A percentile compares a stretch with the other conserved stretches of the same genome.
phyloP scores from a whole-genome alignment of 2,113 vertebrate species.

The Rutilus rutilus region DNA sequence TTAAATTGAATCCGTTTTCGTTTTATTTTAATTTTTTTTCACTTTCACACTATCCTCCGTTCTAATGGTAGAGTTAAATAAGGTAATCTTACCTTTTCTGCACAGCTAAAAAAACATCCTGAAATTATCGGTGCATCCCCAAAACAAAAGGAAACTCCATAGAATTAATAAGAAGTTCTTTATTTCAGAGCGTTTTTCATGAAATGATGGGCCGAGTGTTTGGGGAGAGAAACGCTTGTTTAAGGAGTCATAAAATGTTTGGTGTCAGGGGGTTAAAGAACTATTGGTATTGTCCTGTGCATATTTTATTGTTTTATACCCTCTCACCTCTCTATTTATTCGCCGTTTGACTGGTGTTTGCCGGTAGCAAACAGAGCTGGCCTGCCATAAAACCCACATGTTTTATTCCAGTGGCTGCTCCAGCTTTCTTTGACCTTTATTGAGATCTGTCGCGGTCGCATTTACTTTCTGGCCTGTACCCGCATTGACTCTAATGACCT shows the following conservation, averaged over 20 bases:
- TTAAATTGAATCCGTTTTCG: neutral
- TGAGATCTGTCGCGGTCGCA: slow-evolving; percentile 3
- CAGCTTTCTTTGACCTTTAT: slow-evolving; percentile 31
- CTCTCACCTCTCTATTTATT: slow-evolving; percentile 75
- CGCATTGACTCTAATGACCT: neutral
- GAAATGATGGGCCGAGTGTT: slow-evolving; percentile 43
- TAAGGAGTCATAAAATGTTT: slow-evolving; percentile 60
- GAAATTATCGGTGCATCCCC: neutral
- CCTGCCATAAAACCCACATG: slow-evolving; percentile 75
- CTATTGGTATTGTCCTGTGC: slow-evolving; percentile 68
- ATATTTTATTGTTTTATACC: slow-evolving; percentile 85
- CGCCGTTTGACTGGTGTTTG: slow-evolving; percentile 80
- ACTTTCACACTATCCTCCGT: neutral
- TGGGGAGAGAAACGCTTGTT: slow-evolving; percentile 46
- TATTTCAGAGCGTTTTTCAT: slow-evolving; percentile 32
- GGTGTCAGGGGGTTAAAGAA: slow-evolving; percentile 67
- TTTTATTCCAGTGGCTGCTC: slow-evolving; percentile 45
- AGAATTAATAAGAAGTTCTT: slow-evolving; percentile 42
- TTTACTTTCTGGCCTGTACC: neutral
- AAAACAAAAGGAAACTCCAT: slow-evolving; percentile 60
- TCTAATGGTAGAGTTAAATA: neutral
- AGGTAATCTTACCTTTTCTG: slow-evolving; percentile 15
- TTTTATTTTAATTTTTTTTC: neutral
- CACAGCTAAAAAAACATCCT: slow-evolving; percentile 4
- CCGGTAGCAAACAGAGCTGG: slow-evolving; percentile 81